Conservation (phyloP, 1,140 invertebrate species). For the Atta colombica region DNA sequence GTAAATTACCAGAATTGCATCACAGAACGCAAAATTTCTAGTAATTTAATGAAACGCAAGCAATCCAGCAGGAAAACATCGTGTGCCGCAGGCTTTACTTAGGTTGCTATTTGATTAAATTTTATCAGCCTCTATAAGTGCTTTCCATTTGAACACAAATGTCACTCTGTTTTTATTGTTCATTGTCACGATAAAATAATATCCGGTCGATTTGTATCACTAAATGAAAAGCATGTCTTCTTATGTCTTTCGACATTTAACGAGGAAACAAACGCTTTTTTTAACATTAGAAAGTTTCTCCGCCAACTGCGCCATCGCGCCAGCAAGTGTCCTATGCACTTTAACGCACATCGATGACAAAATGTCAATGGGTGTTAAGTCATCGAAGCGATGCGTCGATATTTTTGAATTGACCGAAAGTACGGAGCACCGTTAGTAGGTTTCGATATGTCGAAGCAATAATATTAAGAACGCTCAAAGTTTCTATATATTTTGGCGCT, state of each 20-base stretch:
- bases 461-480: too few species aligned
- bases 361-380: conserved; percentile 19
- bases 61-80: too few species aligned
- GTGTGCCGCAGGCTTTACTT: not conserved
- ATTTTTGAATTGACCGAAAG: conserved; percentile 19
- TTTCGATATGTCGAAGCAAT: not conserved
- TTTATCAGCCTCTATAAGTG: not conserved
- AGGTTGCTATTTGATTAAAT: not conserved
- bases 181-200: too few species aligned
- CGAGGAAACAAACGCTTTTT: not conserved
- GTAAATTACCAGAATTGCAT: too few species aligned
- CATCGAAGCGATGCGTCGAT: not conserved
- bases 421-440: conserved; percentile 11
- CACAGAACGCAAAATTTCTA: too few species aligned
- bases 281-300: not conserved
- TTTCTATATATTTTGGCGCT: conserved; percentile 49
- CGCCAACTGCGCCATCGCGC: not conserved
- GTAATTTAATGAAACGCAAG: too few species aligned
- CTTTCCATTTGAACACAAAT: too few species aligned
- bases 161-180: too few species aligned
- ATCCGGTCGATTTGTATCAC: too few species aligned
- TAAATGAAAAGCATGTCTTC: too few species aligned
- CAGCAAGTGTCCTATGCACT: not conserved
- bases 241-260: not conserved
- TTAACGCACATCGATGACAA: conserved; percentile 8